phyloP scores from a whole-genome alignment of 2,888 invertebrate genomes.

The Sepiola atlantica region DNA sequence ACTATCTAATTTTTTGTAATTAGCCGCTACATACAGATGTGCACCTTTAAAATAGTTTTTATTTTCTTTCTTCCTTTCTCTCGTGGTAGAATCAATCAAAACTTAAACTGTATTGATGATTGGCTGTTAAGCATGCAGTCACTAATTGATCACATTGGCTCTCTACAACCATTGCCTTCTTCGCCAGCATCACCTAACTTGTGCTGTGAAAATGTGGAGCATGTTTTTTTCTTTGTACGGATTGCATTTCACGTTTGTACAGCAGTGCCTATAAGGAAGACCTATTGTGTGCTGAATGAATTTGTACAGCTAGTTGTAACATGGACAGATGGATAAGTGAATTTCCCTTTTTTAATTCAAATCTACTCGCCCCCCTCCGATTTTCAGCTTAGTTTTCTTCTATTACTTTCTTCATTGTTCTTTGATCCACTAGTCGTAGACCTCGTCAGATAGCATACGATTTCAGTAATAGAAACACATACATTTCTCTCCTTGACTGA shows the following conservation, averaged over 20 bases:
- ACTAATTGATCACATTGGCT: neutral
- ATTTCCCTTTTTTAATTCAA: neutral
- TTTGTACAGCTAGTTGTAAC: conserved; percentile 22
- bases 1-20: no score
- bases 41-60: no score
- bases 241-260: conserved; percentile 32
- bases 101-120: neutral
- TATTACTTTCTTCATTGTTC: neutral
- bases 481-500: neutral
- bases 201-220: conserved; percentile 32
- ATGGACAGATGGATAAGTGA: neutral
- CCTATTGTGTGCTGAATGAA: conserved; percentile 32
- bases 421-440: neutral
- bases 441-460: neutral
- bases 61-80: no score
- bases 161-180: neutral
- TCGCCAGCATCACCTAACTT: conserved; percentile 18
- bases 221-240: conserved; percentile 23
- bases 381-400: neutral
- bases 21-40: no score
- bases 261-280: conserved; percentile 32
- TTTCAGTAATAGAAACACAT: neutral
- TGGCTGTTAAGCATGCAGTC: neutral
- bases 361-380: neutral
- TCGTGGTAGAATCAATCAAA: no score